These are phyloP conservation scores for Patiria pectinifera DNA, from an alignment of 53 echinoderm and acorn worm species.

Conservation along the genomic window DNA sequence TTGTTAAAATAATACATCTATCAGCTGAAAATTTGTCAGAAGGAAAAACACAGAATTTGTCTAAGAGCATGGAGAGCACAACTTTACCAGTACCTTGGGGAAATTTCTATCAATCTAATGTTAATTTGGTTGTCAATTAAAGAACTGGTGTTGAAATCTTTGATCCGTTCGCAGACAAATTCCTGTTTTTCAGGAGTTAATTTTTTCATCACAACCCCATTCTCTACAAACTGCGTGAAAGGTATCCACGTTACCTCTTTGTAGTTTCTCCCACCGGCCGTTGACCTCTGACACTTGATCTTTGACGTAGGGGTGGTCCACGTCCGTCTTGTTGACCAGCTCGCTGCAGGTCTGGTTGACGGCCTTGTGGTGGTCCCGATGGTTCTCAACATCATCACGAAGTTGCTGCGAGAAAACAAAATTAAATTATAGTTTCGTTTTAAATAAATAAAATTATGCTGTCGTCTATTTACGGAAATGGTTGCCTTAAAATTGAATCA, in stretches of 20 bases:
- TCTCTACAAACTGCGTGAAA: background rate
- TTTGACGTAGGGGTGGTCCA: conserved; percentile 90
- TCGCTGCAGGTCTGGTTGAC: conserved; percentile 82
- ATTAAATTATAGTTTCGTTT: background rate
- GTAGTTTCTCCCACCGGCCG: conserved; percentile 91
- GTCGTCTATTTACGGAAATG: no score
- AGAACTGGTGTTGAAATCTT: background rate
- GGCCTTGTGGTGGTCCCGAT: conserved; percentile 93
- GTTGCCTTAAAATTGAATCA: background rate
- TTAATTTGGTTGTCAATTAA: no score
- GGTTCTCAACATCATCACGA: conserved; percentile 93
- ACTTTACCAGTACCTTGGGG: no score
- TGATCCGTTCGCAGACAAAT: background rate
- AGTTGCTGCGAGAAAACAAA: conserved; percentile 39
- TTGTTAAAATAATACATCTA: no score
- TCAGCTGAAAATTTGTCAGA: no score
- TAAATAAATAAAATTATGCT: no score
- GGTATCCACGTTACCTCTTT: conserved; percentile 68
- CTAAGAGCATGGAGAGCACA: no score
- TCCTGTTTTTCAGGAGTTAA: background rate
- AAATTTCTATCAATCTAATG: no score
- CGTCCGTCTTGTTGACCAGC: conserved; percentile 84
- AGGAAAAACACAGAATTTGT: no score
- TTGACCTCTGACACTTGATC: conserved; percentile 93
- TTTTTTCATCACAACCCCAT: background rate